phyloP scores from a whole-genome alignment of 1,140 invertebrate genomes.

The Thrips palmi region DNA sequence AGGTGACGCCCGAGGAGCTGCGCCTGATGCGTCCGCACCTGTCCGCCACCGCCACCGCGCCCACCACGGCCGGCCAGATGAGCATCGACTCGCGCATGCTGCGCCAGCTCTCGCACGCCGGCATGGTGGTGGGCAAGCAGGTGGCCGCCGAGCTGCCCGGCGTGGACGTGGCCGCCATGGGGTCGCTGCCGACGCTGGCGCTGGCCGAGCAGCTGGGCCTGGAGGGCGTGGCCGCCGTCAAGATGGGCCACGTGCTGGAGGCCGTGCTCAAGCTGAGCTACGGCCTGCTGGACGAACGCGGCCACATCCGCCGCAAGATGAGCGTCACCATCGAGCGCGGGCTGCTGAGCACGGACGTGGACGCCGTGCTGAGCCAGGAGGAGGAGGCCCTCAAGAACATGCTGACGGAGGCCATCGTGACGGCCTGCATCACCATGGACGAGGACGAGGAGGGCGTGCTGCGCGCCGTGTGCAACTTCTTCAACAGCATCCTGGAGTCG shows the following conservation, averaged over 20 bases:
- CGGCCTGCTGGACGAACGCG: not conserved
- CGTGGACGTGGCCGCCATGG: slow-evolving; percentile 29
- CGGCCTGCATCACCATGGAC: no score
- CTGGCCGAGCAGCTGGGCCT: slow-evolving; percentile 26
- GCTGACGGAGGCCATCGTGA: no score
- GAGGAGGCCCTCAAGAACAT: not conserved
- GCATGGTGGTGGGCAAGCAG: slow-evolving; percentile 46
- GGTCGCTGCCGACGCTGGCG: slow-evolving; percentile 23
- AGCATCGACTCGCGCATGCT: slow-evolving; percentile 47
- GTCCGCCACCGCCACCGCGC: slow-evolving; percentile 16
- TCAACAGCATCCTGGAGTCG: no score
- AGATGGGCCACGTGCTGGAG: slow-evolving; percentile 21
- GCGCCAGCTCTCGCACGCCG: slow-evolving; percentile 44
- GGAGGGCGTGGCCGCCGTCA: slow-evolving; percentile 23
- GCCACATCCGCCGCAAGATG: not conserved
- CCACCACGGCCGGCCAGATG: slow-evolving; percentile 32
- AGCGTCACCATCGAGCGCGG: not conserved
- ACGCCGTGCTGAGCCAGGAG: not conserved
- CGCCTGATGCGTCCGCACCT: slow-evolving; percentile 35
- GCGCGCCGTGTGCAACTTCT: no score
- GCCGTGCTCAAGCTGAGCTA: slow-evolving; percentile 6
- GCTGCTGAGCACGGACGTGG: not conserved
- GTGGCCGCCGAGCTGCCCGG: slow-evolving; percentile 36
- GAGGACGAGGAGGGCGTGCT: no score
- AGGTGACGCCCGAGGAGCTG: slow-evolving; percentile 48